Conservation (phyloP, 1,140 invertebrate genomes). For the Hirudo medicinalis region DNA sequence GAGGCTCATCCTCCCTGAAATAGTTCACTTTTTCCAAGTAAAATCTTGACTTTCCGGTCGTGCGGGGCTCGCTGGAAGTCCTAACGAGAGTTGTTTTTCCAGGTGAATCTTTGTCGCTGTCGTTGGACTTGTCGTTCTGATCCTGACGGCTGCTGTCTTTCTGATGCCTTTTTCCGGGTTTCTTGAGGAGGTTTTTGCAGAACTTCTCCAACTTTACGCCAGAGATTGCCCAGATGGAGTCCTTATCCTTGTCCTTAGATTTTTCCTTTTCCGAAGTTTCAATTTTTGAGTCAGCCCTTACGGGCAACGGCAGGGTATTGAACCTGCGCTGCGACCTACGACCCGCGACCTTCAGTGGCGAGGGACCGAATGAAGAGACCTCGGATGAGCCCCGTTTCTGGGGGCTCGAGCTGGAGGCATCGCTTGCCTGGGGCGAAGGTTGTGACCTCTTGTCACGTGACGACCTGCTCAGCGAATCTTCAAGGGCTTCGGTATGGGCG, state of each 20-base stretch:
- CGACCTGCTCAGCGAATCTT: too few relatives aligned
- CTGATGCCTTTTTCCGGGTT: neutral
- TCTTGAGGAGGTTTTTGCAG: conserved; percentile 1
- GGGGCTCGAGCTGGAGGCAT: too few relatives aligned
- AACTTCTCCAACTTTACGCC: neutral
- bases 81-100: neutral
- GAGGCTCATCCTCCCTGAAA: too few relatives aligned
- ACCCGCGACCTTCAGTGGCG: neutral
- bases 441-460: too few relatives aligned
- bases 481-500: too few relatives aligned
- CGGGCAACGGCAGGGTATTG: neutral
- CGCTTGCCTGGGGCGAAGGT: too few relatives aligned
- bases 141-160: neutral
- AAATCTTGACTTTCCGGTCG: neutral
- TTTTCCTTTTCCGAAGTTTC: neutral
- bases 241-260: neutral
- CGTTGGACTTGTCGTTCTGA: neutral
- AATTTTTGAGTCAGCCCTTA: neutral
- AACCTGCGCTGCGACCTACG: neutral
- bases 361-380: neutral
- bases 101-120: neutral
- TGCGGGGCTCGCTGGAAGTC: neutral
- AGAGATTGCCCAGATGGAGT: neutral
- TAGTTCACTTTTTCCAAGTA: too few relatives aligned
- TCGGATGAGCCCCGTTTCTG: too few relatives aligned